Conservation (phyloP, 1,140 invertebrate species). For the Pseudomyrmex concolor region DNA sequence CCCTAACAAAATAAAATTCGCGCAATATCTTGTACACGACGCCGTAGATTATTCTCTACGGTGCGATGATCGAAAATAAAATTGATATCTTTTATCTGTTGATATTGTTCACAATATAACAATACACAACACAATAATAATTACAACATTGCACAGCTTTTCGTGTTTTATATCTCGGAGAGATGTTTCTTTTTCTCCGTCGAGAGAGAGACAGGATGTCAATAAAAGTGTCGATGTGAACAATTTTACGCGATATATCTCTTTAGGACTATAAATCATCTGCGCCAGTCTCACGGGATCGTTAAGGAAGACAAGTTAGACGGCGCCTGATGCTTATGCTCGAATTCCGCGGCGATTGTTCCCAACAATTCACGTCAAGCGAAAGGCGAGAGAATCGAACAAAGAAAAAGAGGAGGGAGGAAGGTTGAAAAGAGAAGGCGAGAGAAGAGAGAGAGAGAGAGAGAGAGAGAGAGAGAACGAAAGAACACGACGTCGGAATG, state of each 20-base stretch:
- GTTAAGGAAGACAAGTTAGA: constrained; percentile 46
- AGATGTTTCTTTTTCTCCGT: constrained; percentile 8
- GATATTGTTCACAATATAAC: not conserved
- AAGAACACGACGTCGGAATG: constrained; percentile 26
- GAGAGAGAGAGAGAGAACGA: not conserved
- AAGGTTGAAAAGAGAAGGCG: not conserved
- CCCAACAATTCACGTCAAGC: constrained; percentile 45
- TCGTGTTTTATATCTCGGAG: not conserved
- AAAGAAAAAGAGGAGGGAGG: not conserved
- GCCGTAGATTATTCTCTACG: too few species aligned
- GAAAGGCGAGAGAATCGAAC: constrained; percentile 41
- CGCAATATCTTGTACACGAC: too few species aligned
- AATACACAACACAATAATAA: not conserved
- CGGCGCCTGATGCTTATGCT: constrained; percentile 26
- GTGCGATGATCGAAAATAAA: too few species aligned
- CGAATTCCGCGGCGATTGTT: constrained; percentile 48
- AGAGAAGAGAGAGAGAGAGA: not conserved
- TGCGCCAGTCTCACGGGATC: constrained; percentile 14
- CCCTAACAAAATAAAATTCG: too few species aligned
- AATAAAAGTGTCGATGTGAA: constrained; percentile 5
- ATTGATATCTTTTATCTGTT: too few species aligned
- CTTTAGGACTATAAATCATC: constrained; percentile 47
- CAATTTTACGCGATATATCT: constrained; percentile 12
- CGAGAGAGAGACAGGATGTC: not conserved
- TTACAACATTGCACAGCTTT: not conserved